Conservation (phyloP, 2,888 invertebrate species). For the Nomada ferruginata region DNA sequence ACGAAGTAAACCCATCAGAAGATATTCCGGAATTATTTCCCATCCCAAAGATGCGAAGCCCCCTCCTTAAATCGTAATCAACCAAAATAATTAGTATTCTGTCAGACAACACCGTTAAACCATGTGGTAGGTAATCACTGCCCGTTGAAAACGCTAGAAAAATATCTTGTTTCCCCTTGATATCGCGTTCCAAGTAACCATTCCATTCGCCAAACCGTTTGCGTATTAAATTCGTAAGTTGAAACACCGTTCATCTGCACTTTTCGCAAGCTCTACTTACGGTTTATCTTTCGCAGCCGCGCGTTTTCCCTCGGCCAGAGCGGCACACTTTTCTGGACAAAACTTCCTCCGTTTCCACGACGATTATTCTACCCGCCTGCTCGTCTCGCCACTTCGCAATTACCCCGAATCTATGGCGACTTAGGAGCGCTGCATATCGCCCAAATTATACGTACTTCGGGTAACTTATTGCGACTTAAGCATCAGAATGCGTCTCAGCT, state of each 20-base stretch:
- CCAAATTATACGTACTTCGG: slow-evolving; percentile 74
- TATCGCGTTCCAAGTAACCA: neutral
- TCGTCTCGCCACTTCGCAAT: slow-evolving; percentile 66
- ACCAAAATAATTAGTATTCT: neutral
- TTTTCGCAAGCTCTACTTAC: slow-evolving; percentile 23
- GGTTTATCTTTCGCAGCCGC: slow-evolving; percentile 45
- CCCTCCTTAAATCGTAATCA: neutral
- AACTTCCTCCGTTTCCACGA: slow-evolving; percentile 36
- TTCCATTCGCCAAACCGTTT: slow-evolving; percentile 35
- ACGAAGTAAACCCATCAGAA: neutral
- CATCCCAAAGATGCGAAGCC: neutral
- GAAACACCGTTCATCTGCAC: slow-evolving; percentile 15
- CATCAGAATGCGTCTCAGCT: slow-evolving; percentile 41
- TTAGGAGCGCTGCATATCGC: slow-evolving; percentile 69
- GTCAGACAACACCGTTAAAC: neutral
- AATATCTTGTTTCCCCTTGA: slow-evolving; percentile 2
- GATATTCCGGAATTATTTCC: neutral
- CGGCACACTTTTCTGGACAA: slow-evolving; percentile 38
- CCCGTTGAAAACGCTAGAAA: neutral
- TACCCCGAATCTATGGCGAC: slow-evolving; percentile 73
- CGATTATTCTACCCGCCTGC: neutral
- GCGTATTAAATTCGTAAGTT: slow-evolving; percentile 51
- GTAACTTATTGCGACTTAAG: slow-evolving; percentile 67
- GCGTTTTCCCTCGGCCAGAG: neutral
- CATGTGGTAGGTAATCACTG: too few species aligned